A percentile compares a stretch with the other conserved stretches of the same genome.
phyloP scores from a whole-genome alignment of 2,113 vertebrate genomes.

The Tragelaphus imberbis region DNA sequence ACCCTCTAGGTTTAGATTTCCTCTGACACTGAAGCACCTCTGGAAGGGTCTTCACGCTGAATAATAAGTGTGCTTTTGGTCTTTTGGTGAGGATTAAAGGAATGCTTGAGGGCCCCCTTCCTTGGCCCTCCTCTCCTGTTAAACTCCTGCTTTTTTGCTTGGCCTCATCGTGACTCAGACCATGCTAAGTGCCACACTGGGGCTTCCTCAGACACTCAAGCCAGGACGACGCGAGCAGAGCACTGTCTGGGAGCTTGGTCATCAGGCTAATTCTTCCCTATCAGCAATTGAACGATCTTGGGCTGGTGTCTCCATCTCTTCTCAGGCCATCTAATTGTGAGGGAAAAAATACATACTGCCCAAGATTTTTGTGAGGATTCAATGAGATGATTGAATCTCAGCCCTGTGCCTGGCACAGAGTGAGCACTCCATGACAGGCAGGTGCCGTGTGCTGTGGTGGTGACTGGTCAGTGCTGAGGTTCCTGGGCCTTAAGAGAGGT shows the following conservation, averaged over 20 bases:
- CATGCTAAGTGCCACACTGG: background rate
- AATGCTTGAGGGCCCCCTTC: background rate
- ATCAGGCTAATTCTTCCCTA: background rate
- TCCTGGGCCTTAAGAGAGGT: background rate
- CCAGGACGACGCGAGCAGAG: rapidly evolving
- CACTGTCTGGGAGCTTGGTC: background rate
- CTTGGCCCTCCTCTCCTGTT: background rate
- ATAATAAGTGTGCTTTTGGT: background rate
- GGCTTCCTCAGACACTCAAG: background rate
- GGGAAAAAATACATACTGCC: background rate
- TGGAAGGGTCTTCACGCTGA: background rate
- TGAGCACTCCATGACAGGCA: background rate
- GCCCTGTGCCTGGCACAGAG: background rate
- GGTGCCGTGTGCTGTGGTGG: background rate
- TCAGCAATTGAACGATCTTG: background rate
- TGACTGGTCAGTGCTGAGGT: background rate
- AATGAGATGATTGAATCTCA: background rate
- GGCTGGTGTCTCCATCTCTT: background rate
- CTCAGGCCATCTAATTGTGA: background rate
- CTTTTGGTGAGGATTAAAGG: background rate
- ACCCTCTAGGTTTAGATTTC: background rate
- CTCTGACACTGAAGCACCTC: background rate
- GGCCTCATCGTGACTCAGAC: background rate
- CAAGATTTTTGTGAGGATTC: background rate
- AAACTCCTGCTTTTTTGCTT: background rate